Conservation (phyloP, 2,888 invertebrate species). For the Eumacrocentrus americanus region DNA sequence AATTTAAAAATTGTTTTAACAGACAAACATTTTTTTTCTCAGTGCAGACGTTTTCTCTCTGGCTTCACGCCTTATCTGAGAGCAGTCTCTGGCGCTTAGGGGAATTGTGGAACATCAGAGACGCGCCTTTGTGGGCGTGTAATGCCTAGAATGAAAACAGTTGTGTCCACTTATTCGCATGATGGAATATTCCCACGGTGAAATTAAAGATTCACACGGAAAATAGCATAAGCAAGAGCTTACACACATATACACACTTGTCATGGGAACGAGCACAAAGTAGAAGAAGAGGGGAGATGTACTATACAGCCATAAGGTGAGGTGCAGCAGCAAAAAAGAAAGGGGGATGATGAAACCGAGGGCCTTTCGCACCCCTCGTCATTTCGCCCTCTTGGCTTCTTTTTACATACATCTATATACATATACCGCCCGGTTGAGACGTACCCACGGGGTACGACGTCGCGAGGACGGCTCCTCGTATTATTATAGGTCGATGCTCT, state of each 20-base stretch:
- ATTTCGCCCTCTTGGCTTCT: background rate
- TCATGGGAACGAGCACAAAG: constrained; percentile 59
- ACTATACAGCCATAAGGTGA: constrained; percentile 25
- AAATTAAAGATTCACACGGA: constrained; percentile 59
- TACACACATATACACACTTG: constrained; percentile 43
- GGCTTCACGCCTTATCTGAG: too few relatives aligned
- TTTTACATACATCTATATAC: background rate
- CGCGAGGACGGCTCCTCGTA: constrained; percentile 4
- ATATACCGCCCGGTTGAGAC: background rate
- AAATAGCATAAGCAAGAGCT: constrained; percentile 48
- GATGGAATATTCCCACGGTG: constrained; percentile 51
- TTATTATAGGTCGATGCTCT: constrained; percentile 23
- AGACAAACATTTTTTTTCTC: too few relatives aligned
- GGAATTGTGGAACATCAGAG: too few relatives aligned
- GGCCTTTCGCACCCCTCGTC: constrained; percentile 33
- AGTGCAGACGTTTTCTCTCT: too few relatives aligned
- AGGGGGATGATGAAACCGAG: constrained; percentile 30
- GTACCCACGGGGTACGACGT: constrained; percentile 6
- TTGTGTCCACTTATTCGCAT: constrained; percentile 15
- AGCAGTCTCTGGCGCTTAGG: too few relatives aligned
- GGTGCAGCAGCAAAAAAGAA: constrained; percentile 14
- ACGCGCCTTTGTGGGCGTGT: background rate
- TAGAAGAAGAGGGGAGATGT: constrained; percentile 20
- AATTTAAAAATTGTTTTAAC: too few relatives aligned
- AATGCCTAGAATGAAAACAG: constrained; percentile 5